Evolutionary conservation across 2,113 vertebrate species (phyloP), one percentile per base, ranked within the genome.

Genomic region (Reinhardtius hippoglossoides): DNA sequence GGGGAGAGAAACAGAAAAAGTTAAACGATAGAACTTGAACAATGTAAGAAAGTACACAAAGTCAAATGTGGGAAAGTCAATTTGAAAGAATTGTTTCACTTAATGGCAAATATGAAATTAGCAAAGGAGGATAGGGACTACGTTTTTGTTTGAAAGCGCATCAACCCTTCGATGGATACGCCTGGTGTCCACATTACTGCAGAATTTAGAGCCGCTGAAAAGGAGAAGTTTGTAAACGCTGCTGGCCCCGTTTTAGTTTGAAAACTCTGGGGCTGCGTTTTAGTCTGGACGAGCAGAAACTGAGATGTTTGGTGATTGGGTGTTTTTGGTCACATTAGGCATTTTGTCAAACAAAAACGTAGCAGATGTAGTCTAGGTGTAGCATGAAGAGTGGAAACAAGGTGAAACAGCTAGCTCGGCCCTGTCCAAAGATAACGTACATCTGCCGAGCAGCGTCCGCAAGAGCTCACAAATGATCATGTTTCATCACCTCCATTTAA

Each of bases 11-110:
- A 24, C 16, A 62, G 40, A 3, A 46, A 48, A 50, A 91, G 84
- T 87, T 83, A 82, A 76, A 88, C 81, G 69, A 87, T 63, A 88
- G 88, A 23, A 61, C 62, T 70, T 23, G 26, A n/a, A 74, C 42
- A 71, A 64, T 37, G 27, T 35, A 60, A 40, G 37, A 40, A 9
- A 0, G 54, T 40, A 27, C 73, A 74, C n/a, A 50, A 21, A 67
- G 12, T 21, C 10, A 59, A 31, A 66, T 40, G 18, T 40, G 42
- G 42, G 10, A 55, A 56, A 65, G 14, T 10, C n/a, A 67, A 18
- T 52, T 72, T 66, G 20, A 57, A 54, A 37, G 20, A 67, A 37
- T 54, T 16, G n/a, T 40, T 12, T 9, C 7, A 18, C 13, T 59
- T 48, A 27, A 44, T 13, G 8, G 52, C 50, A 27, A 18, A 60